A percentile compares a stretch with the other conserved stretches of the same genome.
Evolutionary conservation across 1,140 invertebrate genomes (phyloP).

Genomic region (Lepidostoma basale): DNA sequence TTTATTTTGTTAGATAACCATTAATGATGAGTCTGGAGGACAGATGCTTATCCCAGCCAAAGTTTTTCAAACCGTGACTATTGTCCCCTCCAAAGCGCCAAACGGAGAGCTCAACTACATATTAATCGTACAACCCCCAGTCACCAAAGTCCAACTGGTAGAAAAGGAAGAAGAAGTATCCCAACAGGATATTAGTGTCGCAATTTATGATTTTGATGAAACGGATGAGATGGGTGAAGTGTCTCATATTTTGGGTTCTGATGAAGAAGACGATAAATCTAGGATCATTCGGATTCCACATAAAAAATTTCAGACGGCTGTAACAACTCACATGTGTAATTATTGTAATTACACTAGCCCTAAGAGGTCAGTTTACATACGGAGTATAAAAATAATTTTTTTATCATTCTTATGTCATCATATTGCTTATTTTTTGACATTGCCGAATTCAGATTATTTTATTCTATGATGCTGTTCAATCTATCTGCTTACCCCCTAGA

Average conservation of each 20-base stretch:
- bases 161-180: slow-evolving; percentile 61
- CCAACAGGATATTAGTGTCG: slow-evolving; percentile 63
- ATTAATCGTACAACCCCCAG: slow-evolving; percentile 79
- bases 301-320: slow-evolving; percentile 73
- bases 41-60: slow-evolving; percentile 52
- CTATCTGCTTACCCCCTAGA: too few species aligned
- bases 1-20: slow-evolving; percentile 39
- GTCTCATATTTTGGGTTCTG: slow-evolving; percentile 62
- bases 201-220: slow-evolving; percentile 72
- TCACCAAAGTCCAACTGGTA: slow-evolving; percentile 69
- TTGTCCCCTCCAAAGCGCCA: slow-evolving; percentile 81
- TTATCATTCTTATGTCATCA: background rate
- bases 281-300: slow-evolving; percentile 70
- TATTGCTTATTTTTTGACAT: too few species aligned
- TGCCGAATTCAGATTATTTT: too few species aligned
- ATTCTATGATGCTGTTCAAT: too few species aligned
- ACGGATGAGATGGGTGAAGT: slow-evolving; percentile 61
- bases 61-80: slow-evolving; percentile 82
- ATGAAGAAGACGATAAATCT: slow-evolving; percentile 73
- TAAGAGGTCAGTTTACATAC: slow-evolving; percentile 65
- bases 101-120: slow-evolving; percentile 89
- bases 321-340: slow-evolving; percentile 81
- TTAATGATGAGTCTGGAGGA: slow-evolving; percentile 44
- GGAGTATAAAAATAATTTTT: slow-evolving; percentile 18
- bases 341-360: slow-evolving; percentile 91